A percentile compares a stretch with the other conserved stretches of the same genome.
Conservation (phyloP, 2,113 vertebrate species). For the Pedionomus torquatus region DNA sequence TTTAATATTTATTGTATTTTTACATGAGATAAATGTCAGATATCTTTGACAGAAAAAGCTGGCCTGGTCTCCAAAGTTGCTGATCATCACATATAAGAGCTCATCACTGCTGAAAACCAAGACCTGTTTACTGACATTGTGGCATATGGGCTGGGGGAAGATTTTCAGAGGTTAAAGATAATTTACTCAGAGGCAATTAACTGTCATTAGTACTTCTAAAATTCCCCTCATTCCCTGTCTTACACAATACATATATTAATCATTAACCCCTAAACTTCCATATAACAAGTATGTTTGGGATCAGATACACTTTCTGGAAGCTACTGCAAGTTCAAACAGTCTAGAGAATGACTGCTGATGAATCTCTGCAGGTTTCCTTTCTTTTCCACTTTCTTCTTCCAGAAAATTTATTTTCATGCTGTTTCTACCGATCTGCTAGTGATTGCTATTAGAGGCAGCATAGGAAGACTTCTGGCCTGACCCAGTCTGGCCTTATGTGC, state of each 20-base stretch:
- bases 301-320: background rate
- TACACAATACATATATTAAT: background rate
- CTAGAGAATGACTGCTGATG: background rate
- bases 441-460: background rate
- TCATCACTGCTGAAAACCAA: background rate
- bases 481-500: background rate
- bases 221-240: background rate
- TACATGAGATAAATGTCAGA: background rate
- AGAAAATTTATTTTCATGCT: background rate
- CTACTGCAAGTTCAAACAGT: background rate
- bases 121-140: background rate
- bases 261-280: background rate
- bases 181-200: background rate
- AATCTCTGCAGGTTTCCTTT: background rate
- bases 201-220: background rate
- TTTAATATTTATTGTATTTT: background rate
- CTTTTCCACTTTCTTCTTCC: background rate
- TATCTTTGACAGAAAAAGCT: background rate
- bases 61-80: background rate
- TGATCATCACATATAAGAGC: background rate
- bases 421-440: background rate
- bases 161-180: background rate
- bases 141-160: background rate
- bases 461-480: background rate
- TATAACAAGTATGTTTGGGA: fast-evolving